Conservation (phyloP, 2,797 vertebrate species). For the Melanotaenia trifasciata region DNA sequence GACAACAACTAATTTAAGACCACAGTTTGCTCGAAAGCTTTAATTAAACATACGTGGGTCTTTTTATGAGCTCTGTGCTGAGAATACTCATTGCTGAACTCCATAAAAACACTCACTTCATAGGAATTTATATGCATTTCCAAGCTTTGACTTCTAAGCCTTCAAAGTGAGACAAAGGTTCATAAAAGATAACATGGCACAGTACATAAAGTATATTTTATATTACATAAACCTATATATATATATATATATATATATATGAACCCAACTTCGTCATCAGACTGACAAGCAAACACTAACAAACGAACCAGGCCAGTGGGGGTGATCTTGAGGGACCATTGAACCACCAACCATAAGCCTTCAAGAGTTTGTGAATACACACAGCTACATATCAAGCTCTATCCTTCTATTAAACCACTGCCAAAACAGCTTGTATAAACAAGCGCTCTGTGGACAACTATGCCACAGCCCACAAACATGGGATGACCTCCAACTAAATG, state of each 20-base stretch:
- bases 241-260: conserved; percentile 19
- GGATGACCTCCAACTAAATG: conserved; percentile 17
- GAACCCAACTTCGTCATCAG: conserved; percentile 28
- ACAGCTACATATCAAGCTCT: conserved; percentile 25
- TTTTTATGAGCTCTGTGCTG: conserved; percentile 25
- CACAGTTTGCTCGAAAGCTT: conserved; percentile 15
- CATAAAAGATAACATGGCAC: conserved; percentile 19
- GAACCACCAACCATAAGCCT: conserved; percentile 43
- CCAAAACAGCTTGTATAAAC: conserved; percentile 35
- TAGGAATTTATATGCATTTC: conserved; percentile 57
- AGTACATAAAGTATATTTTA: background rate
- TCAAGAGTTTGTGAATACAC: conserved; percentile 32
- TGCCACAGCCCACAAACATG: conserved; percentile 32
- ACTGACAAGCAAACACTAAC: conserved; percentile 47
- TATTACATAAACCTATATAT: too few species aligned
- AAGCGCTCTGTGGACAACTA: conserved; percentile 10
- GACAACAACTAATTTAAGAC: background rate
- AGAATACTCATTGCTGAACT: conserved; percentile 39
- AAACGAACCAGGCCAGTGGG: conserved; percentile 27
- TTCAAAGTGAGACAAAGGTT: conserved; percentile 4
- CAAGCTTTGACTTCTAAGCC: conserved; percentile 14
- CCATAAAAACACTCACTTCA: conserved; percentile 37
- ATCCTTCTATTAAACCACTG: conserved; percentile 23
- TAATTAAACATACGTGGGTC: conserved; percentile 53
- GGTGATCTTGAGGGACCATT: conserved; percentile 39